Base-by-base conservation (phyloP, 2,888 invertebrate species). In the Druceiella hillmani region DNA sequence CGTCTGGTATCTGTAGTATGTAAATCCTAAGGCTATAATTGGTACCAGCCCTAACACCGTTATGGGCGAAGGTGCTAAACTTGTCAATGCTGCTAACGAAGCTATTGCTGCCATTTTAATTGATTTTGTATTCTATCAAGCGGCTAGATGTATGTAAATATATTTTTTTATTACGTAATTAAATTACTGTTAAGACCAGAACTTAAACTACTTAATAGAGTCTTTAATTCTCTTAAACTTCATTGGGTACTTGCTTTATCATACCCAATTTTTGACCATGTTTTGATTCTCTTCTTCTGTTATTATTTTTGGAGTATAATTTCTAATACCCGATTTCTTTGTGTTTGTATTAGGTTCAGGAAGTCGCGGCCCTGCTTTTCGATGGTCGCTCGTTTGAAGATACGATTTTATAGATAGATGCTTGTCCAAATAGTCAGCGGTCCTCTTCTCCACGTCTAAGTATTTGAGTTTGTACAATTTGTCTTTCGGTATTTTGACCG, bases 1-100 rank as follows among this genome's bases (percentile, higher is more conserved):
- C 55, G 78, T 79, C 59, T 83, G 78, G 69, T 90, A 90, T 55
- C 83, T 78, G 73, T 85, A 83, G 61, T 82, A 83, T 52, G 87
- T 81, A 60, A 88, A 72, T 53, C 87, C 87, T 51, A 87, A 79
- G 46, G 87, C 85, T 59, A 89, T 74, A 52, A 89, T 75, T 52
- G 89, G 88, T 59, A 89, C 79, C 62, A 89, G 72, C 52, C 87
- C 79, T 61, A 83, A 71, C 59, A 82, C 63, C 48, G 77, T 74
- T 62, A 83, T 71, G 50, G 78, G 77, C 50, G 78, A 74, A 54
- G 76, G 74, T 53, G 74, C 75, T 62, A 76, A 71, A 59, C 74
- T 76, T 22, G 48, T 63, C 27, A 67, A 29, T 5, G 43, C 33
- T 52, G 69, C 69, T 56, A 70, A 57, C 55, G 70, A 69, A 55